phyloP scores from a whole-genome alignment of 2,888 invertebrate species.

The Microplitis deprimator region DNA sequence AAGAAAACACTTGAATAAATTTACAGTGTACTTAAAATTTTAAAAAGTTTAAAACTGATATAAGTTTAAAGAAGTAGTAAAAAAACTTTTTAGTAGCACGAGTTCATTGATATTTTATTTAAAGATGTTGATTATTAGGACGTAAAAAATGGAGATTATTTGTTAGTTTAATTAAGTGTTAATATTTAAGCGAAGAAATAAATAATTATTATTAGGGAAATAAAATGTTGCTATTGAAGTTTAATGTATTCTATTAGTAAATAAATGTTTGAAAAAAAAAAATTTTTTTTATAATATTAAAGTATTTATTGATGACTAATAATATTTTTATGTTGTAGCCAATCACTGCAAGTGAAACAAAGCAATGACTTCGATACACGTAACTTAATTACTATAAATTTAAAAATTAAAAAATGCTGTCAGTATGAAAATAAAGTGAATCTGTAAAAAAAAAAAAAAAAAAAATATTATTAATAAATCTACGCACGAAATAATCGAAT shows the following conservation, averaged over 20 bases:
- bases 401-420: neutral
- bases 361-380: slow-evolving; percentile 17
- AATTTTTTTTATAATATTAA: neutral
- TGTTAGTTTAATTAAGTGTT: no score
- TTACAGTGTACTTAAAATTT: no score
- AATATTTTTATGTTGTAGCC: slow-evolving; percentile 26
- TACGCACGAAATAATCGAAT: neutral
- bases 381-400: neutral
- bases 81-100: no score
- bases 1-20: no score
- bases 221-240: neutral
- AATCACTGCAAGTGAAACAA: slow-evolving; percentile 16
- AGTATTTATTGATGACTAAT: neutral
- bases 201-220: neutral
- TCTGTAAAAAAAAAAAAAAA: slow-evolving; percentile 1
- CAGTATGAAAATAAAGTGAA: neutral
- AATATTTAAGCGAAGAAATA: slow-evolving; percentile 45
- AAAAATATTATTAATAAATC: slow-evolving; percentile 22
- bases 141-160: no score
- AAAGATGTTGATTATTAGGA: no score
- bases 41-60: no score
- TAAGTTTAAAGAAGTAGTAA: no score
- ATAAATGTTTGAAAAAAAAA: neutral
- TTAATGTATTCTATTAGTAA: neutral
- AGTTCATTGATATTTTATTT: no score